Conservation (phyloP, 64 coral and sea anemone species). For the Exaiptasia diaphana region DNA sequence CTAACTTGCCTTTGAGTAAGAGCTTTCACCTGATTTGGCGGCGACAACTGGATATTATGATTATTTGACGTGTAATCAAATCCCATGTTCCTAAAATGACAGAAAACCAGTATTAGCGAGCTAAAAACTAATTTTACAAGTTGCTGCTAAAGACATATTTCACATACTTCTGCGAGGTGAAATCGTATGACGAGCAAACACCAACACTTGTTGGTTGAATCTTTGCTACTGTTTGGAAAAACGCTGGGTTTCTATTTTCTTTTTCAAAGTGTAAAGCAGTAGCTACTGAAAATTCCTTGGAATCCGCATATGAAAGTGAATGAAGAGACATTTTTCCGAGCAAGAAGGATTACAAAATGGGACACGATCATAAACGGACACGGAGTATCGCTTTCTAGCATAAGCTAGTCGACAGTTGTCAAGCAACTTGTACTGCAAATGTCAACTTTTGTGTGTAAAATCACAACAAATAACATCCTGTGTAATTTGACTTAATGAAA, state of each 20-base stretch:
- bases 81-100: slow-evolving; percentile 49
- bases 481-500: not conserved
- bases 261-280: too few species aligned
- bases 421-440: not conserved
- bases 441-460: not conserved
- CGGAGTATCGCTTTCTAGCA: too few species aligned
- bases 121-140: not conserved
- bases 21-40: slow-evolving; percentile 70
- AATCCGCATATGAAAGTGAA: too few species aligned
- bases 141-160: not conserved
- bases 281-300: too few species aligned
- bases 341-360: too few species aligned
- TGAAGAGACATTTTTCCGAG: too few species aligned
- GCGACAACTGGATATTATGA: slow-evolving; percentile 79
- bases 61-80: slow-evolving; percentile 44
- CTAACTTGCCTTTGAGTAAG: slow-evolving; percentile 70
- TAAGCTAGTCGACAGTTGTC: too few species aligned
- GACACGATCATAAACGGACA: too few species aligned
- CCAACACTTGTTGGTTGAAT: slow-evolving; percentile 16
- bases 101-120: not conserved
- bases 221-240: not conserved
- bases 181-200: not conserved
- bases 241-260: too few species aligned
- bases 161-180: slow-evolving; percentile 1
- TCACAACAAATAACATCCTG: not conserved